Conservation (phyloP, 2,888 invertebrate genomes). For the Sphecodes monilicornis region DNA sequence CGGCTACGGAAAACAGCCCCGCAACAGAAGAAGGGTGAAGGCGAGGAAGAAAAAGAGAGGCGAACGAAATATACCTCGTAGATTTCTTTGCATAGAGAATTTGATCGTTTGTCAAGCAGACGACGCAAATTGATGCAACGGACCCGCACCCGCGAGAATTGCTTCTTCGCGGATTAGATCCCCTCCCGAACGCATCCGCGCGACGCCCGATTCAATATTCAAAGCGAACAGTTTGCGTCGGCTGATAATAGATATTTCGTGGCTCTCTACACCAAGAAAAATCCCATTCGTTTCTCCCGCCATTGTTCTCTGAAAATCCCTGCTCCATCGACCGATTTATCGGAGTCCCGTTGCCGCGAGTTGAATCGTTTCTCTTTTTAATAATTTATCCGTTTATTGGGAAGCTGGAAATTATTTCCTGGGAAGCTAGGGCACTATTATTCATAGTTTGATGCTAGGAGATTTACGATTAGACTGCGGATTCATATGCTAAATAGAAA, state of each 20-base stretch:
- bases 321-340: background rate
- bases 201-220: constrained; percentile 46
- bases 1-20: constrained; percentile 15
- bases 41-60: constrained; percentile 19
- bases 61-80: constrained; percentile 68
- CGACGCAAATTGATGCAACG: constrained; percentile 79
- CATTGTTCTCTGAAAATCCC: background rate
- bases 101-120: constrained; percentile 84
- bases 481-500: background rate
- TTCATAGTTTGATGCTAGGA: too few species aligned
- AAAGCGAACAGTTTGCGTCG: constrained; percentile 22
- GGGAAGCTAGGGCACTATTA: background rate
- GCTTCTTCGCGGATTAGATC: constrained; percentile 69
- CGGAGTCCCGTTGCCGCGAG: background rate
- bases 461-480: background rate
- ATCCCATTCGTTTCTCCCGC: background rate
- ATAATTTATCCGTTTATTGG: background rate
- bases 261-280: background rate
- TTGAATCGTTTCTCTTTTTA: too few species aligned
- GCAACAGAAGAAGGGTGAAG: background rate
- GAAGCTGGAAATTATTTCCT: background rate
- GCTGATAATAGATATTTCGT: constrained; percentile 28
- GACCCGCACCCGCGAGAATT: constrained; percentile 76
- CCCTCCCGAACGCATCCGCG: constrained; percentile 33
- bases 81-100: constrained; percentile 80